phyloP scores from a whole-genome alignment of 2,888 invertebrate genomes.

The Xestia ashworthii region DNA sequence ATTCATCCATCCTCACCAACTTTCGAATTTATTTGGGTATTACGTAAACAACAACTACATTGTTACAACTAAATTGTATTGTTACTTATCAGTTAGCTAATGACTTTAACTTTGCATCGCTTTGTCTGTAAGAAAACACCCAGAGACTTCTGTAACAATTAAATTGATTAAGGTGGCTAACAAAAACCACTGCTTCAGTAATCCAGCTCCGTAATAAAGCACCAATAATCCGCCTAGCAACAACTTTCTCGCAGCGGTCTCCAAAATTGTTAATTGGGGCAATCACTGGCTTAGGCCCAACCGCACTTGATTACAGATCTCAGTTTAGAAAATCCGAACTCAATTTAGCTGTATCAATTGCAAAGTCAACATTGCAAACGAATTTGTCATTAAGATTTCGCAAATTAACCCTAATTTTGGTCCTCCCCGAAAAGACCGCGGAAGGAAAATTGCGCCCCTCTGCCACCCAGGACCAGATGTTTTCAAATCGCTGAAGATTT shows the following conservation, averaged over 20 bases:
- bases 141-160: not conserved
- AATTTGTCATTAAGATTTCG: conserved; percentile 62
- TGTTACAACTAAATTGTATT: not conserved
- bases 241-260: conserved; percentile 37
- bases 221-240: conserved; percentile 37
- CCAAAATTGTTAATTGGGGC: conserved; percentile 58
- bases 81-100: not conserved
- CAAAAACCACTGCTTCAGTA: conserved; percentile 27
- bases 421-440: conserved; percentile 63
- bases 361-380: conserved; percentile 60
- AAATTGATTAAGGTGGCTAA: conserved; percentile 20
- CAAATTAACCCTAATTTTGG: conserved; percentile 63
- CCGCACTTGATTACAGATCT: conserved; percentile 55
- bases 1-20: too few relatives aligned
- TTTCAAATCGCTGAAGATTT: conserved; percentile 82
- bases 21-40: too few relatives aligned
- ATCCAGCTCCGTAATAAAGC: conserved; percentile 24
- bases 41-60: too few relatives aligned
- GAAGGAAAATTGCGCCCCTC: conserved; percentile 68
- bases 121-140: not conserved
- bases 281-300: conserved; percentile 41
- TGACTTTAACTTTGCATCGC: not conserved
- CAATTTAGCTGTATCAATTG: conserved; percentile 58
- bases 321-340: conserved; percentile 59
- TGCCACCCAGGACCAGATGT: conserved; percentile 76